Conservation (phyloP, 2,797 vertebrate species). For the Salmo trutta region DNA sequence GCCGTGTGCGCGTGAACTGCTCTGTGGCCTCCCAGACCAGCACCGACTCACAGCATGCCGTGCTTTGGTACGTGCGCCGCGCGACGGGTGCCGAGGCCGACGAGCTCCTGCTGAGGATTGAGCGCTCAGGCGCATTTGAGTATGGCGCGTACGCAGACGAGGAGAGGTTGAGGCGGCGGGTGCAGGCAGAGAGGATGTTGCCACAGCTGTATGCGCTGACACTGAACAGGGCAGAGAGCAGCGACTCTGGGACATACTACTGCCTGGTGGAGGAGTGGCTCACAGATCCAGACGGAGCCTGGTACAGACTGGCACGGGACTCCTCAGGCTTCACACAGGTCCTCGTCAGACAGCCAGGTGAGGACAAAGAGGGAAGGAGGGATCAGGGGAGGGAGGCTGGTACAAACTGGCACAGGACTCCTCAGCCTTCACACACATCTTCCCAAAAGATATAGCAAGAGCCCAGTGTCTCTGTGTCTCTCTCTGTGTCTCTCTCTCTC, state of each 20-base stretch:
- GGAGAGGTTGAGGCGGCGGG: constrained; percentile 84
- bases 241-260: constrained; percentile 94
- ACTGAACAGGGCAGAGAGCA: constrained; percentile 85
- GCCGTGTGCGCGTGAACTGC: constrained; percentile 90
- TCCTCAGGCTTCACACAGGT: constrained; percentile 88
- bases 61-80: constrained; percentile 92
- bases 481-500: no score
- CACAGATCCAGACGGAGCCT: constrained; percentile 90
- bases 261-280: constrained; percentile 98
- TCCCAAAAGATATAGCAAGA: neutral
- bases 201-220: constrained; percentile 81
- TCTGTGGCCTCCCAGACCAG: constrained; percentile 88
- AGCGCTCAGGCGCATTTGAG: constrained; percentile 85
- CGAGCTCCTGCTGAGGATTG: constrained; percentile 92
- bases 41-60: constrained; percentile 87
- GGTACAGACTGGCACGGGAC: constrained; percentile 91
- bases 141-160: constrained; percentile 92
- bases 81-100: constrained; percentile 82
- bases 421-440: neutral
- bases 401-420: neutral
- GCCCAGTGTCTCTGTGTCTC: no score
- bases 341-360: constrained; percentile 89
- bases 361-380: constrained; percentile 33
- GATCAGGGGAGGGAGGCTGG: neutral
- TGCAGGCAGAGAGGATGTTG: constrained; percentile 85